A percentile compares a stretch with the other conserved stretches of the same genome.
Evolutionary conservation across 2,888 invertebrate species (phyloP).

Genomic region (Labia minor): DNA sequence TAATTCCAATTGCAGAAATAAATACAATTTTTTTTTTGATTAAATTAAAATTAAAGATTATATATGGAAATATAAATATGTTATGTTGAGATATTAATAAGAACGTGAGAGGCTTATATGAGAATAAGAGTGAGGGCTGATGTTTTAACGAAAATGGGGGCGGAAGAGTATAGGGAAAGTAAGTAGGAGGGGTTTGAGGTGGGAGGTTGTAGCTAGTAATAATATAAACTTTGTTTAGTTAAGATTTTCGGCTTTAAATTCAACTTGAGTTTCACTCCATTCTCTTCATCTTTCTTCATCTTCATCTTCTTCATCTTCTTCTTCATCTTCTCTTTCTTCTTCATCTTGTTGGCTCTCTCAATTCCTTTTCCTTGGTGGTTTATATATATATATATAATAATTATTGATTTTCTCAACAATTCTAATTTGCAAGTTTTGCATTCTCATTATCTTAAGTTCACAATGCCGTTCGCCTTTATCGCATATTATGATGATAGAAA

Average conservation of each 20-base stretch:
- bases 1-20: too few species aligned
- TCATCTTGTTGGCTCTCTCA: not conserved
- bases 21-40: too few species aligned
- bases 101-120: too few species aligned
- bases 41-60: too few species aligned
- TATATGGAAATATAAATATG: too few species aligned
- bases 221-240: too few species aligned
- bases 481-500: constrained; percentile 4
- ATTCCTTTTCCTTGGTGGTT: not conserved
- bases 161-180: too few species aligned
- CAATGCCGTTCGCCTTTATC: not conserved
- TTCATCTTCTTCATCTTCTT: constrained; percentile 17
- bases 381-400: not conserved
- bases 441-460: constrained; percentile 8
- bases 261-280: constrained; percentile 22
- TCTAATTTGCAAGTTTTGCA: constrained; percentile 13
- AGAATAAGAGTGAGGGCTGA: too few species aligned
- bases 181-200: too few species aligned
- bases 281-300: constrained; percentile 18
- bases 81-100: too few species aligned
- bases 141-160: too few species aligned
- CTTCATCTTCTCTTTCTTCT: constrained; percentile 17
- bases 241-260: constrained; percentile 16
- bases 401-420: constrained; percentile 13
- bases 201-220: too few species aligned